A percentile compares a stretch with the other conserved stretches of the same genome.
These are phyloP conservation scores for Galaxea fascicularis DNA, from an alignment of 92 coral and sea anemone genomes.

Conservation along the genomic window DNA sequence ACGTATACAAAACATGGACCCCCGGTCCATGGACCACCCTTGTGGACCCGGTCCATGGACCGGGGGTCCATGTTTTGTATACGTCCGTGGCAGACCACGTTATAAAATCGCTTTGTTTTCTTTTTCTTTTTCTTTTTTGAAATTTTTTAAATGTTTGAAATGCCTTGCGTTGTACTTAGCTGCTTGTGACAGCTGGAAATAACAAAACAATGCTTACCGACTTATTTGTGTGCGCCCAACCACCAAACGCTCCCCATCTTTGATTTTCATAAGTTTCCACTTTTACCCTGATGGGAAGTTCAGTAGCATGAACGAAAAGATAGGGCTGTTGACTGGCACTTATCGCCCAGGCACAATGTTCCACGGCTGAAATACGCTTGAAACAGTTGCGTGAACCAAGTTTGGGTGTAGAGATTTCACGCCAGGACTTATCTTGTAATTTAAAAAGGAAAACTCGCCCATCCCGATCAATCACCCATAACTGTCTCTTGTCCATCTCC, in stretches of 20 bases:
- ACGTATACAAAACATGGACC: too few relatives aligned
- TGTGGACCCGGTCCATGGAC: too few relatives aligned
- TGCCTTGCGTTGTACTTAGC: too few relatives aligned
- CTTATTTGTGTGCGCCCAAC: slow-evolving; percentile 77
- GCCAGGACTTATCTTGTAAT: slow-evolving; percentile 86
- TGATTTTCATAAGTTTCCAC: slow-evolving; percentile 92
- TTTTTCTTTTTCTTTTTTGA: too few relatives aligned
- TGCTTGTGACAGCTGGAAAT: not conserved
- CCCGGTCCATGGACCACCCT: too few relatives aligned
- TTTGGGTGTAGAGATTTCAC: slow-evolving; percentile 77
- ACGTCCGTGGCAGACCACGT: too few relatives aligned
- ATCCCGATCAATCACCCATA: slow-evolving; percentile 90
- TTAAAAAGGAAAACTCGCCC: slow-evolving; percentile 82
- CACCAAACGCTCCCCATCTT: slow-evolving; percentile 86
- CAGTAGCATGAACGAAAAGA: slow-evolving; percentile 85
- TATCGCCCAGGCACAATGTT: slow-evolving; percentile 97
- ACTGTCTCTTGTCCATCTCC: slow-evolving; percentile 57
- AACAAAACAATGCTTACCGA: slow-evolving; percentile 66
- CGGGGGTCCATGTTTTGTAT: too few relatives aligned
- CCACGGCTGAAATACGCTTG: slow-evolving; percentile 90
- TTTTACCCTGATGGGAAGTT: slow-evolving; percentile 83
- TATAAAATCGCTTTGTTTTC: too few relatives aligned
- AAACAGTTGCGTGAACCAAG: slow-evolving; percentile 92
- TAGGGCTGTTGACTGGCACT: slow-evolving; percentile 92
- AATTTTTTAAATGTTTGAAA: too few relatives aligned